These are phyloP conservation scores for Camponotus pennsylvanicus DNA, from an alignment of 1,140 invertebrate genomes.

Conservation along the genomic window DNA sequence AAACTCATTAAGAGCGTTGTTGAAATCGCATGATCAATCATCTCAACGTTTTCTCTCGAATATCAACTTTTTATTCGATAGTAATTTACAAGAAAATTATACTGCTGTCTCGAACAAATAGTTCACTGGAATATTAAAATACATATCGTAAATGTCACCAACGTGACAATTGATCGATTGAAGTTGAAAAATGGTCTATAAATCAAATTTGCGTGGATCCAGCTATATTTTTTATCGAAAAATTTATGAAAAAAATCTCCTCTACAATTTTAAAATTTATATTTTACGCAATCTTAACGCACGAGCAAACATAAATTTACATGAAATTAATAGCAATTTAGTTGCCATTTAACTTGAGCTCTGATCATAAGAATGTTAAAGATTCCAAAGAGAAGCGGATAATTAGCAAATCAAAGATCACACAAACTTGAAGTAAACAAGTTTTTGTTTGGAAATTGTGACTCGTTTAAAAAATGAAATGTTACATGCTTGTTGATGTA, in stretches of 20 bases:
- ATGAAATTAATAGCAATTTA: not conserved
- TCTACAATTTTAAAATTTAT: not conserved
- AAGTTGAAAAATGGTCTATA: not conserved
- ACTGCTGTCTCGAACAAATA: not conserved
- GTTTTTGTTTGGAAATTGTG: not conserved
- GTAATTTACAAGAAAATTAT: constrained; percentile 24
- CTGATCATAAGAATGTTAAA: not conserved
- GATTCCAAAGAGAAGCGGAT: not conserved
- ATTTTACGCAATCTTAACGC: not conserved
- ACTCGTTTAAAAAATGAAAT: not conserved
- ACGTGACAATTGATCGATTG: not conserved
- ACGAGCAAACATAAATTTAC: not conserved
- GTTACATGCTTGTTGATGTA: not conserved
- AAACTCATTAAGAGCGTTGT: not conserved
- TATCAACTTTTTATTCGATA: not conserved
- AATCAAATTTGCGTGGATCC: not conserved
- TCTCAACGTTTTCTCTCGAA: constrained; percentile 17
- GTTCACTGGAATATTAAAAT: constrained; percentile 29
- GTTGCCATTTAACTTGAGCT: not conserved
- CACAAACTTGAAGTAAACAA: constrained; percentile 38
- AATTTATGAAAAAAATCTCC: not conserved
- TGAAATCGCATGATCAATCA: constrained; percentile 1
- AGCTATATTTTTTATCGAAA: not conserved
- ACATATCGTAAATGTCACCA: not conserved
- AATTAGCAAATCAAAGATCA: constrained; percentile 39